Evolutionary conservation across 2,113 vertebrate genomes (phyloP), one percentile per base, ranked within the genome.

Genomic region (Embiotoca jacksoni): DNA sequence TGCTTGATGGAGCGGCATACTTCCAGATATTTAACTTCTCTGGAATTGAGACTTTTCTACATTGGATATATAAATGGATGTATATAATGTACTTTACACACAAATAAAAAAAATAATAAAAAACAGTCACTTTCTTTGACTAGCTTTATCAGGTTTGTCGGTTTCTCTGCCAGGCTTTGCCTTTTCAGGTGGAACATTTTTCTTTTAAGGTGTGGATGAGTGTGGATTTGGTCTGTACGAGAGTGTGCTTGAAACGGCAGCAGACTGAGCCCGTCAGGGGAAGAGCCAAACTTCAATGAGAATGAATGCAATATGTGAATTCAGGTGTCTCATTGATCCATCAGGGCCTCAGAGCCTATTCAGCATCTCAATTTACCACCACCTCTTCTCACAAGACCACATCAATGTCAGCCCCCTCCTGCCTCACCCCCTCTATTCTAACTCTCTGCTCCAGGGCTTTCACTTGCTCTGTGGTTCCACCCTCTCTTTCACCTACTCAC

Each of bases 251-350:
- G 63, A 88, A 82, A 72, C 57, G 56, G 57, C 35, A 52, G 57
- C 79, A 67, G 80, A 64, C 72, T 63, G 72, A 60, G 37, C 41
- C 23, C 49, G 71, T 81, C 78, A 33, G 61, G 87, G 74, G 66
- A 72, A 65, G 78, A 82, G 77, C 57, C 46, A 68, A 39, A 85
- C 85, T 78, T 89, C 69, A 80, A 52, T 76, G 63, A 84, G 73
- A 89, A 71, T 84, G 62, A 85, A 84, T 83, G 77, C 66, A 83
- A 59, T 72, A 68, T 75, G 68, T 78, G 86, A 76, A 87, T 72
- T 87, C 80, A 76, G 75, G 83, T 83, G 80, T 83, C 71, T 87
- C 75, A 92, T 80, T 89, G 90, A 94, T 89, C 82, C 83, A 84
- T 72, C 67, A 68, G 73, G 76, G 74, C 59, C 85, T 69, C 72